Percentiles rank a stretch among this genome's conserved stretches.
Evolutionary conservation across 2,888 invertebrate genomes (phyloP).

Genomic region (Epinotia nisella): DNA sequence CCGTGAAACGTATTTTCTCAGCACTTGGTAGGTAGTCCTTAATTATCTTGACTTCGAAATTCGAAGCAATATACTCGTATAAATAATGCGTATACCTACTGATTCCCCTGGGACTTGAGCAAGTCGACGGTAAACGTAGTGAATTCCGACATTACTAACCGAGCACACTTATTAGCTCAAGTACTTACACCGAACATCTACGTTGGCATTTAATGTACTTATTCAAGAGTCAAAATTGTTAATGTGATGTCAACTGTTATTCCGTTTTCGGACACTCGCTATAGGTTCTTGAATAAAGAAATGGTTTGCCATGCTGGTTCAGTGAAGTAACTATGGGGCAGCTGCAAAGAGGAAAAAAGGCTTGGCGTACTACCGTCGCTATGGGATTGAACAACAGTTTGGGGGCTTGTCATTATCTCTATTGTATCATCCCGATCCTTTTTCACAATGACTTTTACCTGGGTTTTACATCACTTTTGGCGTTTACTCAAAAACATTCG

Average conservation of each 20-base stretch:
- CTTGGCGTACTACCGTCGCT: conserved; percentile 37
- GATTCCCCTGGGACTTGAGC: no score
- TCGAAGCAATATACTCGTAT: no score
- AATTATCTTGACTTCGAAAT: no score
- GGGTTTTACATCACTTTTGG: conserved; percentile 46
- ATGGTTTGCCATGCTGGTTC: conserved; percentile 7
- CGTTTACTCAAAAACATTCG: conserved; percentile 2
- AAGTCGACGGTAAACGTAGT: no score
- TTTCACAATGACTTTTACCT: conserved; percentile 58
- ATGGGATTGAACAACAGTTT: conserved; percentile 53
- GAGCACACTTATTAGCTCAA: no score
- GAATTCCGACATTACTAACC: no score
- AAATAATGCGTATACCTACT: no score
- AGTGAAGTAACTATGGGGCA: conserved; percentile 28
- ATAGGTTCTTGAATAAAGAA: conserved; percentile 18
- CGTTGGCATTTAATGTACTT: no score
- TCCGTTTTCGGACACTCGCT: neutral
- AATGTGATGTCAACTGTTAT: no score
- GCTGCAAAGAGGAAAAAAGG: conserved; percentile 34
- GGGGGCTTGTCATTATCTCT: conserved; percentile 54
- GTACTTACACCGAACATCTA: no score
- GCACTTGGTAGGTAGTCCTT: no score
- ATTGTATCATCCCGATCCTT: conserved; percentile 47
- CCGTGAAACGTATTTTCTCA: neutral
- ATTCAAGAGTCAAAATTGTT: no score